Evolutionary conservation across 2,797 vertebrate genomes (phyloP).

Genomic region (Cetoscarus ocellatus): DNA sequence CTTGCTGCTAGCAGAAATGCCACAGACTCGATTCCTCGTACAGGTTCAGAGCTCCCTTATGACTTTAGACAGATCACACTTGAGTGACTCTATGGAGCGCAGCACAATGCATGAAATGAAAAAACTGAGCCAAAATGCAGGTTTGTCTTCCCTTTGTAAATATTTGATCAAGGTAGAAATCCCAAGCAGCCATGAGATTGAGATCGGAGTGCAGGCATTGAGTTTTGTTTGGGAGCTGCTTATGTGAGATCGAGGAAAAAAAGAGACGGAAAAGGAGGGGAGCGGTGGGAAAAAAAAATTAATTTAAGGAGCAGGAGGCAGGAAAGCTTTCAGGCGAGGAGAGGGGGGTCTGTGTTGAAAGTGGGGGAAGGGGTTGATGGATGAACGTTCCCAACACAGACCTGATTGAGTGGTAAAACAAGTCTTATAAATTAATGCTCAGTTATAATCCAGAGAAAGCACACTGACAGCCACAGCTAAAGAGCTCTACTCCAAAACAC

Average conservation of each 20-base stretch:
- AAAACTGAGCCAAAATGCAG: slow-evolving; percentile 23
- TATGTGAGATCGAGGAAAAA: slow-evolving; percentile 17
- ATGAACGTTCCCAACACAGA: slow-evolving; percentile 55
- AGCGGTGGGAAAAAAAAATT: slow-evolving; percentile 39
- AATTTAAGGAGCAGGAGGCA: slow-evolving; percentile 50
- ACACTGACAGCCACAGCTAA: slow-evolving; percentile 16
- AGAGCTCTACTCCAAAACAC: slow-evolving; percentile 12
- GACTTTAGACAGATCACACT: slow-evolving; percentile 13
- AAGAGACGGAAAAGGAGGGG: slow-evolving; percentile 2
- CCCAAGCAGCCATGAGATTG: slow-evolving; percentile 45
- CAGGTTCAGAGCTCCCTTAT: neutral
- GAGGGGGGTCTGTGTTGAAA: neutral
- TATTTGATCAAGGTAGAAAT: slow-evolving; percentile 72
- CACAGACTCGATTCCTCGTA: slow-evolving; percentile 1
- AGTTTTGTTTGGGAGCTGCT: slow-evolving; percentile 41
- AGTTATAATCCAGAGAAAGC: slow-evolving; percentile 51
- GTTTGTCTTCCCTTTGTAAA: slow-evolving; percentile 60
- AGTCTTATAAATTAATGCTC: slow-evolving; percentile 51
- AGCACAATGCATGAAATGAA: slow-evolving; percentile 17
- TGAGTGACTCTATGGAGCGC: neutral
- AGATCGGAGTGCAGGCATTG: slow-evolving; percentile 53
- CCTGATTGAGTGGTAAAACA: slow-evolving; percentile 58
- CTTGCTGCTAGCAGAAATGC: neutral
- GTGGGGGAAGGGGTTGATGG: slow-evolving; percentile 50
- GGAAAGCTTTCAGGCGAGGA: slow-evolving; percentile 9